phyloP scores from a whole-genome alignment of 2,888 invertebrate species.

The Dendrolimus pini region DNA sequence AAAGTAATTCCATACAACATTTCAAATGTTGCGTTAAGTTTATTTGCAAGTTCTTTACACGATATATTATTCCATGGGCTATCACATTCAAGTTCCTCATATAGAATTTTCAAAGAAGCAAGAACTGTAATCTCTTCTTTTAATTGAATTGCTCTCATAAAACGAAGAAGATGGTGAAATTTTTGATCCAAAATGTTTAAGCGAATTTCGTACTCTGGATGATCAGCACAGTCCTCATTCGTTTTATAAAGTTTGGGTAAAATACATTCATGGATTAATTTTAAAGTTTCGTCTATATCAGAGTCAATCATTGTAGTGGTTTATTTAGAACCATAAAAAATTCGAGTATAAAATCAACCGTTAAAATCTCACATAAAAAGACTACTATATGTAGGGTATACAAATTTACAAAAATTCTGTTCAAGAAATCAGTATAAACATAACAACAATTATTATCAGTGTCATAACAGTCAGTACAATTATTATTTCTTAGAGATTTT shows the following conservation, averaged over 20 bases:
- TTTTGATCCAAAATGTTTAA: slow-evolving; percentile 30
- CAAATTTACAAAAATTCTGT: no score
- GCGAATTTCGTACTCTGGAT: slow-evolving; percentile 39
- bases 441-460: no score
- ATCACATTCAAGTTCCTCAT: slow-evolving; percentile 11
- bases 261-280: slow-evolving; percentile 32
- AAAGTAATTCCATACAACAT: slow-evolving; percentile 29
- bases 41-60: slow-evolving; percentile 26
- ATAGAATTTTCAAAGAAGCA: slow-evolving; percentile 2
- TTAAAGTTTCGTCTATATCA: slow-evolving; percentile 5
- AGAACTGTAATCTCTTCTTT: slow-evolving; percentile 16
- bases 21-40: slow-evolving; percentile 37
- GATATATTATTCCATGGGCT: slow-evolving; percentile 41
- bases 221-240: slow-evolving; percentile 37
- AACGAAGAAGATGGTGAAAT: slow-evolving; percentile 29
- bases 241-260: slow-evolving; percentile 43
- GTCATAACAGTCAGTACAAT: no score
- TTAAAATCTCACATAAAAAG: no score
- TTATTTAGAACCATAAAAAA: no score
- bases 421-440: no score
- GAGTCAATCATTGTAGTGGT: not conserved
- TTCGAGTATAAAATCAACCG: no score
- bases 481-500: no score
- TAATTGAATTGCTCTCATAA: slow-evolving; percentile 32
- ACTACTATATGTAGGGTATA: no score